Conservation (phyloP, 1,140 invertebrate species). For the Bombus confusus region DNA sequence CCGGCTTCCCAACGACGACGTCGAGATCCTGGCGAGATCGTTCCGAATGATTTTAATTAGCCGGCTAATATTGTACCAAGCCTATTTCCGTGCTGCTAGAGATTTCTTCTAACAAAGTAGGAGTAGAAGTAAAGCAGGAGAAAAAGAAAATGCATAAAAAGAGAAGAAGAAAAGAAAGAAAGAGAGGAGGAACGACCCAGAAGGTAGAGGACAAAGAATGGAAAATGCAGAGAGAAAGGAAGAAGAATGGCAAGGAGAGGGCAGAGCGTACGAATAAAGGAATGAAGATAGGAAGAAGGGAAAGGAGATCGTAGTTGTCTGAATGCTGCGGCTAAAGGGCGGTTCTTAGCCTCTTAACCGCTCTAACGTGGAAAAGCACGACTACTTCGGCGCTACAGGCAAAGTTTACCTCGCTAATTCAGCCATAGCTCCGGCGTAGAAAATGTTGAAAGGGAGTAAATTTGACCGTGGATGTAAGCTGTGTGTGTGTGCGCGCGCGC, state of each 20-base stretch:
- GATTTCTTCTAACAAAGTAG: slow-evolving; percentile 5
- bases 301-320: slow-evolving; percentile 51
- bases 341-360: slow-evolving; percentile 58
- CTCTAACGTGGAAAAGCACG: slow-evolving; percentile 61
- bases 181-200: too few relatives aligned
- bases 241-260: background rate
- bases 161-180: background rate
- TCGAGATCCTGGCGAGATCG: background rate
- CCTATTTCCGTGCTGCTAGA: slow-evolving; percentile 14
- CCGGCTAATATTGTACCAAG: slow-evolving; percentile 49
- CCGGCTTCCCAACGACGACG: background rate
- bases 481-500: background rate
- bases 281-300: background rate
- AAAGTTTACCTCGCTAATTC: slow-evolving; percentile 65
- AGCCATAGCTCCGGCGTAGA: slow-evolving; percentile 39
- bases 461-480: slow-evolving; percentile 43
- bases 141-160: background rate
- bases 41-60: slow-evolving; percentile 58
- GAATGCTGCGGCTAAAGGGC: slow-evolving; percentile 62
- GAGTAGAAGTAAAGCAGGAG: background rate
- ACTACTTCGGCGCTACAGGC: slow-evolving; percentile 55
- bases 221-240: background rate
- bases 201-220: background rate
- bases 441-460: slow-evolving; percentile 54
- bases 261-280: background rate